A percentile compares a stretch with the other conserved stretches of the same genome.
Evolutionary conservation across 2,888 invertebrate species (phyloP).

Genomic region (Caenorhabditis zanzibari): DNA sequence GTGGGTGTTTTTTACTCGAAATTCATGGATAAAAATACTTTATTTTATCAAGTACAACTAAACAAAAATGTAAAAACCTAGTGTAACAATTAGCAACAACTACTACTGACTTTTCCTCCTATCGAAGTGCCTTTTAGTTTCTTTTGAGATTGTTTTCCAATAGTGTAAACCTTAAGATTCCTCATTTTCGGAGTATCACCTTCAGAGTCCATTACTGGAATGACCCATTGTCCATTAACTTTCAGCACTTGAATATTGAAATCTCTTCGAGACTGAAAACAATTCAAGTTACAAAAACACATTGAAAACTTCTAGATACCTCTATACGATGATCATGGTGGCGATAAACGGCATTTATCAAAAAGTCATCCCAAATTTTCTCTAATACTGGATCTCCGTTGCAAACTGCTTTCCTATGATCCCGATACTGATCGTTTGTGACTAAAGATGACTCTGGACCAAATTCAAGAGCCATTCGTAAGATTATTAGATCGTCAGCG

Average conservation of each 20-base stretch:
- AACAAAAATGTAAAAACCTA: too few relatives aligned
- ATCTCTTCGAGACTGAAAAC: constrained; percentile 31
- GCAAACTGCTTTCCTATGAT: constrained; percentile 51
- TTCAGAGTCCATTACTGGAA: constrained; percentile 33
- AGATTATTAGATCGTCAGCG: constrained; percentile 67
- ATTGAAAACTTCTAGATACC: background rate
- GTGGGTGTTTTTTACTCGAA: too few relatives aligned
- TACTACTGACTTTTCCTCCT: too few relatives aligned
- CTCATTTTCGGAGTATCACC: constrained; percentile 2
- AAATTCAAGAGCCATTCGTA: constrained; percentile 64
- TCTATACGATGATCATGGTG: constrained; percentile 30
- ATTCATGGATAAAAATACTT: too few relatives aligned
- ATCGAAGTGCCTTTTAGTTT: too few relatives aligned
- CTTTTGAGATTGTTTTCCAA: background rate
- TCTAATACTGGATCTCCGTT: background rate
- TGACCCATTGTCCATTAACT: constrained; percentile 21
- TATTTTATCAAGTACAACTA: too few relatives aligned
- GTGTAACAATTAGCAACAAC: too few relatives aligned
- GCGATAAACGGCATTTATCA: constrained; percentile 42
- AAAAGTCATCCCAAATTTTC: constrained; percentile 54
- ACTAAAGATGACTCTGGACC: constrained; percentile 59
- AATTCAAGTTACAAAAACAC: background rate
- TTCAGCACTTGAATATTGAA: constrained; percentile 45
- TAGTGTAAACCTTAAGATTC: constrained; percentile 1
- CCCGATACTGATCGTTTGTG: constrained; percentile 67